phyloP scores from a whole-genome alignment of 37 sponge, comb jelly and placozoan species.

The Corticium candelabrum region DNA sequence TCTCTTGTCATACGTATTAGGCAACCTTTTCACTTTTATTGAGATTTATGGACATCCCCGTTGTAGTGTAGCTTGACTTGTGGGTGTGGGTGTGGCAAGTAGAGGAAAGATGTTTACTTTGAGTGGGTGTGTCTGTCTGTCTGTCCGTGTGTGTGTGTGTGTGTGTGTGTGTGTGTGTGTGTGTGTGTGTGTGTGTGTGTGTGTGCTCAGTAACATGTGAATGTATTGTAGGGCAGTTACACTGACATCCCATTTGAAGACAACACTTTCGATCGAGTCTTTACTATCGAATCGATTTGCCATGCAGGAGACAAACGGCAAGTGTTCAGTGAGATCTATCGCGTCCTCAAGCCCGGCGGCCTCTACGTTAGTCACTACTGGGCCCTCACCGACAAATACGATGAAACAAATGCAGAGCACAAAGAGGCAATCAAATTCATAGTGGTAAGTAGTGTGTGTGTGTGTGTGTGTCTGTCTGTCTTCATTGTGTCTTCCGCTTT shows the following conservation, averaged over 20 bases:
- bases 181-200: no score
- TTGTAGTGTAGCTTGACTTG: no score
- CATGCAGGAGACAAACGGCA: constrained; percentile 24
- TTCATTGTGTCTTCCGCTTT: no score
- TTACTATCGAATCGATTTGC: constrained; percentile 49
- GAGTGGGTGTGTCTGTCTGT: no score
- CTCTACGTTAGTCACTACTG: constrained; percentile 34
- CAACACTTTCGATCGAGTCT: constrained; percentile 52
- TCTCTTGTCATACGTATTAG: no score
- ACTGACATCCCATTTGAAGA: constrained; percentile 45
- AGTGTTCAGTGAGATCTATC: constrained; percentile 40
- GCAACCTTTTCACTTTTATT: no score
- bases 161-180: constrained; percentile 26
- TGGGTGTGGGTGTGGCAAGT: no score
- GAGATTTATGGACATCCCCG: no score
- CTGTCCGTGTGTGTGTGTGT: constrained; percentile 41
- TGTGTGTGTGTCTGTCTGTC: background rate
- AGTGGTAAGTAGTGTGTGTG: constrained; percentile 26
- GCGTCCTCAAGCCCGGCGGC: constrained; percentile 65
- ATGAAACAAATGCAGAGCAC: constrained; percentile 34
- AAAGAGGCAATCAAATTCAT: constrained; percentile 27
- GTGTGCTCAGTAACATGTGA: constrained; percentile 11
- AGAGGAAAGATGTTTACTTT: no score
- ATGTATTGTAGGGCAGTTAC: constrained; percentile 39
- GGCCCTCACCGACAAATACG: constrained; percentile 51